These are phyloP conservation scores for Gari tellinella DNA, from an alignment of 2,888 invertebrate species.

Conservation along the genomic window DNA sequence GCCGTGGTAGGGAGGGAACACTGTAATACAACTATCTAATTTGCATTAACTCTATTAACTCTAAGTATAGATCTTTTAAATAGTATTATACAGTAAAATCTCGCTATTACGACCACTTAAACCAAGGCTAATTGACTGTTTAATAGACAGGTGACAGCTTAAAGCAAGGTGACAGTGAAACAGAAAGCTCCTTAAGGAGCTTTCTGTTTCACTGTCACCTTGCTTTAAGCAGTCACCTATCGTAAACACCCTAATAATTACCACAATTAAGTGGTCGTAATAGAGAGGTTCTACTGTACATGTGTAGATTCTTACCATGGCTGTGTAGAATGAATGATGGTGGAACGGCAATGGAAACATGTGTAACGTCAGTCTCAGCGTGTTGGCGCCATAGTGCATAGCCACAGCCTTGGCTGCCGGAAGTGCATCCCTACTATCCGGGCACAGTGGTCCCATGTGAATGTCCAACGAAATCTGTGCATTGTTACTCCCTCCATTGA, in stretches of 20 bases:
- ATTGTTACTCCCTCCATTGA: conserved; percentile 52
- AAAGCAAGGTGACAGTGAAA: no score
- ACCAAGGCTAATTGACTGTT: no score
- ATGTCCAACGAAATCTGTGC: conserved; percentile 72
- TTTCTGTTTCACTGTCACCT: no score
- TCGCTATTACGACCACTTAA: no score
- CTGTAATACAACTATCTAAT: background rate
- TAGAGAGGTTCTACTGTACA: no score
- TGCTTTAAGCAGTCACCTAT: no score
- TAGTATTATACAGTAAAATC: background rate
- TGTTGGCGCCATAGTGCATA: conserved; percentile 65
- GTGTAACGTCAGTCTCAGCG: conserved; percentile 68
- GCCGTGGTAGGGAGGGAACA: no score
- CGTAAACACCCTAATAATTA: no score
- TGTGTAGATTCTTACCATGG: conserved; percentile 64
- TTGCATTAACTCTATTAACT: background rate
- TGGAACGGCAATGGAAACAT: conserved; percentile 80
- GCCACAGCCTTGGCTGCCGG: conserved; percentile 70
- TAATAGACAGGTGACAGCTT: no score
- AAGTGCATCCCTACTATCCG: conserved; percentile 70
- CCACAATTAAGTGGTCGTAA: no score
- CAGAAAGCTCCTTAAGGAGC: no score
- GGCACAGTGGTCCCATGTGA: conserved; percentile 77
- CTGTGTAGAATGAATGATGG: conserved; percentile 71
- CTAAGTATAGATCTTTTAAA: background rate